Percentiles rank a stretch among this genome's conserved stretches.
These are phyloP conservation scores for Zosterops hypoxanthus DNA, from an alignment of 2,113 vertebrate species.

Conservation along the genomic window DNA sequence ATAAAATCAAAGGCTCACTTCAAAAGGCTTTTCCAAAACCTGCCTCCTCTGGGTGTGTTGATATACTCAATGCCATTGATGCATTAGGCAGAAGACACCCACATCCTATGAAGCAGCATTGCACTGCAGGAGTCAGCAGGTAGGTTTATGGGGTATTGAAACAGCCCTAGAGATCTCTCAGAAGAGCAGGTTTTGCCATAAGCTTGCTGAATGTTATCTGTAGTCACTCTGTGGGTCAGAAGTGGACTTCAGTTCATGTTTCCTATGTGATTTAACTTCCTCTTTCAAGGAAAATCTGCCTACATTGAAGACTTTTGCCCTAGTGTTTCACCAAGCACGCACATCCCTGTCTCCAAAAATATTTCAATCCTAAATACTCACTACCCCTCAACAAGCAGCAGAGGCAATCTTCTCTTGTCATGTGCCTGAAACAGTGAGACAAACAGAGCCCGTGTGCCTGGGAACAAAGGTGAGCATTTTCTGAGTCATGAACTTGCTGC, in stretches of 20 bases:
- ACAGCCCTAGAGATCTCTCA: background rate
- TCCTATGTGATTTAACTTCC: constrained; percentile 10
- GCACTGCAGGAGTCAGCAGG: background rate
- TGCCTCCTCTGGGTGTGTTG: background rate
- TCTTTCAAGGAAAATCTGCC: constrained; percentile 14
- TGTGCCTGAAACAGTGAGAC: background rate
- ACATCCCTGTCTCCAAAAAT: background rate
- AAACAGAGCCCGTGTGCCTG: background rate
- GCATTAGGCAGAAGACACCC: background rate
- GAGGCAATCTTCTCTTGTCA: background rate
- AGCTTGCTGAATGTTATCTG: background rate
- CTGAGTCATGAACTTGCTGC: constrained; percentile 4
- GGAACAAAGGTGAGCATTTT: background rate
- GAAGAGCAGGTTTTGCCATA: background rate
- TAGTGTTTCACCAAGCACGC: background rate
- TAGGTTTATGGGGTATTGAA: background rate
- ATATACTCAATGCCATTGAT: background rate
- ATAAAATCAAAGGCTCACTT: background rate
- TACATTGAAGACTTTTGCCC: constrained; percentile 16
- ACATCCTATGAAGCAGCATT: background rate
- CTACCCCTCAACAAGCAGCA: background rate
- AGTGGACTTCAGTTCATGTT: background rate
- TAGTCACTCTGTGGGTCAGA: background rate
- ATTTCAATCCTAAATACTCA: background rate
- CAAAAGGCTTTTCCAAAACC: background rate